These are phyloP conservation scores for Semnornis frantzii DNA, from an alignment of 2,113 vertebrate species.

Conservation along the genomic window DNA sequence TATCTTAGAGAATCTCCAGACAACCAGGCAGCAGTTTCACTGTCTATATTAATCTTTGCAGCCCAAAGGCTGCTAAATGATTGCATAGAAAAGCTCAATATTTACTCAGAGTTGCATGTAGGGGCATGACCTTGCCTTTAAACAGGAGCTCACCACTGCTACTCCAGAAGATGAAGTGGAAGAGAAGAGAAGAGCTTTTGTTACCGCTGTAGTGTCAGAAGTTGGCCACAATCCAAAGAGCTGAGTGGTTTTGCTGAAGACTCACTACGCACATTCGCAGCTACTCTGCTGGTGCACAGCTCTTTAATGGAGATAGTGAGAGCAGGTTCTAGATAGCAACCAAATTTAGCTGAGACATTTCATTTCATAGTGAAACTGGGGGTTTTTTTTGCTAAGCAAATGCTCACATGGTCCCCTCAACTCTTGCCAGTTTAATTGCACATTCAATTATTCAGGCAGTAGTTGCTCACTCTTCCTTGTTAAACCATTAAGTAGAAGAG, in stretches of 20 bases:
- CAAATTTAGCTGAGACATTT: neutral
- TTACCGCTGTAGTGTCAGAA: neutral
- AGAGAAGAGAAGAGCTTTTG: neutral
- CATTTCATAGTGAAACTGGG: neutral
- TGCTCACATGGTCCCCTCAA: neutral
- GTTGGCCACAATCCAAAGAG: neutral
- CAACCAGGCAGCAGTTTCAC: neutral
- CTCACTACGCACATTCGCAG: neutral
- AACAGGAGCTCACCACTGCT: neutral
- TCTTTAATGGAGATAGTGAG: neutral
- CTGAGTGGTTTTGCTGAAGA: neutral
- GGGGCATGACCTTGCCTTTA: neutral
- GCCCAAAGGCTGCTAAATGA: neutral
- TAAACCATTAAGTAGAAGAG: constrained; percentile 25
- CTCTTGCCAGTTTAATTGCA: constrained; percentile 27
- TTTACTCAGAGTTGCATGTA: neutral
- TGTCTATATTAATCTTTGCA: neutral
- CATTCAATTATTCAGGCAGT: constrained; percentile 25
- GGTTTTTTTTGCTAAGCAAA: neutral
- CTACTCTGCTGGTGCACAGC: neutral
- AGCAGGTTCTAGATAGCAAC: neutral
- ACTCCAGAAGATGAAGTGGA: neutral
- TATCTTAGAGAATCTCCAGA: neutral
- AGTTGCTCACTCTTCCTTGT: neutral
- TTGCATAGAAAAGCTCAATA: neutral